Conservation (phyloP, 2,113 vertebrate genomes). For the Theristicus caerulescens region DNA sequence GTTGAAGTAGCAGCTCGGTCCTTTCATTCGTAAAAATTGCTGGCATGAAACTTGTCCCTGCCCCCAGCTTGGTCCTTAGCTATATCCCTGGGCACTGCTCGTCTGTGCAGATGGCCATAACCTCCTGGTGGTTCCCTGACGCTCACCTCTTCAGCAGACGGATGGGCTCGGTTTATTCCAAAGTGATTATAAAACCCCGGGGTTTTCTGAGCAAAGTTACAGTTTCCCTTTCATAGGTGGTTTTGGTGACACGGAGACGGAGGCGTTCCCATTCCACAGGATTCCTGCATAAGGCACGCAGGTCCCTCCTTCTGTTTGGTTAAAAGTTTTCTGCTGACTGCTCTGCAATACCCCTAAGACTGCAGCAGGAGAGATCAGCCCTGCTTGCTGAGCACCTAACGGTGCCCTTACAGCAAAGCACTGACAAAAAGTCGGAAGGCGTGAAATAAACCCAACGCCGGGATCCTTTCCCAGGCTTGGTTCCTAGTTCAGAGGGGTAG, state of each 20-base stretch:
- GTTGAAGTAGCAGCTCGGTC: background rate
- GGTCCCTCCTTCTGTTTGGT: fast-evolving
- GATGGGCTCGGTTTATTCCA: background rate
- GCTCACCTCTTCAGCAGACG: background rate
- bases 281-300: background rate
- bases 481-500: background rate
- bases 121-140: background rate
- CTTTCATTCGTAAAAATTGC: conserved; percentile 2
- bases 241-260: background rate
- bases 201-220: background rate
- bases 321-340: background rate
- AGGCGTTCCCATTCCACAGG: background rate
- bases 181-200: background rate
- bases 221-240: background rate
- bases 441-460: background rate
- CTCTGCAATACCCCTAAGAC: background rate
- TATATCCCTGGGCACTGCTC: background rate
- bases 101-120: background rate
- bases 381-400: fast-evolving
- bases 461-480: background rate
- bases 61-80: background rate
- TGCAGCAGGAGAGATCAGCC: background rate
- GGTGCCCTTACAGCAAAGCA: background rate
- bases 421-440: background rate
- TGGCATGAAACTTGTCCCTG: background rate